Evolutionary conservation across 2,888 invertebrate genomes (phyloP).

Genomic region (Caenorhabditis becei): DNA sequence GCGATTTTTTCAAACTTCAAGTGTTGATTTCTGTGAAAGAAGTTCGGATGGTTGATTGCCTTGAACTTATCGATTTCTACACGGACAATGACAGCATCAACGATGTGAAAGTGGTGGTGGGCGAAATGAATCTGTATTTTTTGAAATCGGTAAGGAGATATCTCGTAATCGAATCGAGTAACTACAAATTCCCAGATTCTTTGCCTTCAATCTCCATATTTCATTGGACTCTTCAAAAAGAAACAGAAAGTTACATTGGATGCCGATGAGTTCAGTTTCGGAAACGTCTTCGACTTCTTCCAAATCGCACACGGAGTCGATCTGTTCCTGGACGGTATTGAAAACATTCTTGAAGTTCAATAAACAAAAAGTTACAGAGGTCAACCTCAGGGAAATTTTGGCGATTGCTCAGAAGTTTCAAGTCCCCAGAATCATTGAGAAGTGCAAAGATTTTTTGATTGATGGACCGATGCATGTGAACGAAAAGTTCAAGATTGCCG

Average conservation of each 20-base stretch:
- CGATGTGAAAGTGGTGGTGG: not conserved
- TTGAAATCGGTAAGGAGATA: not conserved
- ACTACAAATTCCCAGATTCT: not conserved
- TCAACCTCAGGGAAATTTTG: too few species aligned
- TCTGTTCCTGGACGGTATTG: not conserved
- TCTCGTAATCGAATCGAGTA: not conserved
- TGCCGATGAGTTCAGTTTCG: not conserved
- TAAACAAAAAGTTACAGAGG: too few species aligned
- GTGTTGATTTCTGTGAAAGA: not conserved
- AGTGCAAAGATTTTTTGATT: not conserved
- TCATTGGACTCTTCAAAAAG: not conserved
- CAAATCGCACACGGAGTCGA: conserved; percentile 12
- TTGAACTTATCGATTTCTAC: not conserved
- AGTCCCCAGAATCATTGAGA: not conserved
- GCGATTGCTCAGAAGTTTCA: not conserved
- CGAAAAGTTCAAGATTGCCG: not conserved
- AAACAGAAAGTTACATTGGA: not conserved
- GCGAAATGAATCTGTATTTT: not conserved
- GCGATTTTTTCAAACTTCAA: not conserved
- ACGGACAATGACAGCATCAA: not conserved
- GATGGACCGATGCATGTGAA: not conserved
- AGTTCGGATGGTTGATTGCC: not conserved
- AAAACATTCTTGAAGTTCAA: too few species aligned
- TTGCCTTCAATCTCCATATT: not conserved
- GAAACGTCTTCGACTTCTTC: not conserved